Base-by-base conservation (phyloP, 2,113 vertebrate species). In the Lates calcarifer region DNA sequence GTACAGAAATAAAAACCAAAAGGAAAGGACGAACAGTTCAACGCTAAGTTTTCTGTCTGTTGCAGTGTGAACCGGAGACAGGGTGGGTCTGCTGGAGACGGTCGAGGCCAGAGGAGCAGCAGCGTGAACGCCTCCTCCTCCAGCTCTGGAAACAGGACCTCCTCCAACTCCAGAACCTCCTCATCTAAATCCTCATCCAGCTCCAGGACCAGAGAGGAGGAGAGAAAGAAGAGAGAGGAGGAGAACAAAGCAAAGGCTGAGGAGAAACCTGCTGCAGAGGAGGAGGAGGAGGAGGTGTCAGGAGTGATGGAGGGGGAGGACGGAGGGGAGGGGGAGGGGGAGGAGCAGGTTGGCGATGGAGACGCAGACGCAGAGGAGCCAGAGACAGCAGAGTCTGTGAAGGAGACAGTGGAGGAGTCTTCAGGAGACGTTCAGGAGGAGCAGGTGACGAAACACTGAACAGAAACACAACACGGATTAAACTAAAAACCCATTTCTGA, bases 21-120 rank as follows among this genome's bases (percentile, higher is more conserved):
- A 37, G 6, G 10, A 37, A 37, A 37, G 9, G 35, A 37, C 35
- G 10, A 37, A 10, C 6, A 33, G 33, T 33, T 33, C 6, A 33
- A 33, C 33, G n/a, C n/a, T n/a, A n/a, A n/a, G n/a, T 55, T 55
- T 10, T 47, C 45, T 47, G 5, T 47, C 35, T 39, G 22, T 64
- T 57, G 41, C 86, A 95, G 95, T 60, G 89, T 95, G 66, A 90
- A 88, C 83, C 85, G 75, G 12, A 90, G 87, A 49, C 81, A 74
- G 43, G 83, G 74, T 0, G 64, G 61, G 0, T 35, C 41, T 0
- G 53, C 9, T 3, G 86, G 77, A 81, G 86, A 80, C n/a, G 7
- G 6, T 22, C 61, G 60, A 3, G 22, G 22, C 49, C 80, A 67
- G 65, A 79, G 62, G 53, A 45, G 51, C 47, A 1, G 61, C 22